Base-by-base conservation (phyloP, 2,113 vertebrate genomes). In the Cryptotis parvus region DNA sequence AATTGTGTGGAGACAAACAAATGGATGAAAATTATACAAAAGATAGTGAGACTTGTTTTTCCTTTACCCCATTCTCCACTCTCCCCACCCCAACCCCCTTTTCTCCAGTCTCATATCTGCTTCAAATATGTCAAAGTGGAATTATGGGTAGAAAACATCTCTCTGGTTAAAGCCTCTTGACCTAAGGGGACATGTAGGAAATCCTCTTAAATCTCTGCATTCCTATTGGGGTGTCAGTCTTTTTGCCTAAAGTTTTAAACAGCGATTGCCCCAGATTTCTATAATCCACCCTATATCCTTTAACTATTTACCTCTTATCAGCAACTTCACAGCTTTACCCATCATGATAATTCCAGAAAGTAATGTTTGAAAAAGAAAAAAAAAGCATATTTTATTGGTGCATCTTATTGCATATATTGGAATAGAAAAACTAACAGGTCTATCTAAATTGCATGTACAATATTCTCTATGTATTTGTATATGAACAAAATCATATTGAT, bases 1-100 rank as follows among this genome's bases (percentile, higher is more conserved):
- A 97, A 94, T 68, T 91, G 96, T 86, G 90, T 88, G 95, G 96
- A 95, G 79, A 76, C 88, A 96, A 96, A 49, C 83, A 97, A 96
- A 90, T 0, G 58, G 85, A 26, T 10, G 41, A 63, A 45, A 87
- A 61, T 24, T 14, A 81, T 27, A 45, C 14, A 92, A 93, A 92
- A 58, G 1, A 29, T 63, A 58, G 5, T 7, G 79, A 43, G 72
- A 33, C 80, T 61, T 33, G 33, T 29, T 39, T 77, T 35, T 27
- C 63, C 12, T 22, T 83, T 41, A 27, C 16, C n/a, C 14, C 55
- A 58, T 58, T 58, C 20, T 24, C 55, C 18, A 4, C 37, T 37
- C 31, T 41, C 61, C 49, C 20, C 8, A 6, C 70, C 39, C 63
- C 18, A 24, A 14, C 45, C 9, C 45, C 45, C 15, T 33, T 39